Percentiles rank a stretch among this genome's conserved stretches.
These are phyloP conservation scores for Leptopilina drosophilae DNA, from an alignment of 2,888 invertebrate genomes.

Conservation along the genomic window DNA sequence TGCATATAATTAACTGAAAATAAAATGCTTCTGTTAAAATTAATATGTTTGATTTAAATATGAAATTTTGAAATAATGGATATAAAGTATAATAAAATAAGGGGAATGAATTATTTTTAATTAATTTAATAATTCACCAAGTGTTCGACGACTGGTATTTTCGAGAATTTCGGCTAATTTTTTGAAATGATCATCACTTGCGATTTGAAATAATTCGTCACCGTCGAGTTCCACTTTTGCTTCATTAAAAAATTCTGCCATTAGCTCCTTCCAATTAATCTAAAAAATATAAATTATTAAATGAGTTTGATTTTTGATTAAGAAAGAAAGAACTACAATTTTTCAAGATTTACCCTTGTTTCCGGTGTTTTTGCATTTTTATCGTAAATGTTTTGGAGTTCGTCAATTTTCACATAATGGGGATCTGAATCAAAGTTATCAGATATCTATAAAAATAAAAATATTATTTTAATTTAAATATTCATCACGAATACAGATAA, in stretches of 20 bases:
- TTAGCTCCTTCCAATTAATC: not conserved
- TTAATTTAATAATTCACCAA: not conserved
- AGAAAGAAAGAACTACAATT: not conserved
- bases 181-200: not conserved
- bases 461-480: too few relatives aligned
- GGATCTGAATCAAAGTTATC: not conserved
- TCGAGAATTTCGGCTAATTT: not conserved
- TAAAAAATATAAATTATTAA: not conserved
- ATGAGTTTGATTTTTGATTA: not conserved
- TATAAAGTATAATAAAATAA: too few relatives aligned
- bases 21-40: not conserved
- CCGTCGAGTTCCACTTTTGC: not conserved
- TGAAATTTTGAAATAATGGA: not conserved
- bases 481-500: too few relatives aligned
- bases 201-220: not conserved
- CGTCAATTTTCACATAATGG: not conserved
- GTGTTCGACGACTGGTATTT: not conserved
- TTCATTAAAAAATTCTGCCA: not conserved
- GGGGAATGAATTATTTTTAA: too few relatives aligned
- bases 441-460: not conserved
- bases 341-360: not conserved
- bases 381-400: not conserved
- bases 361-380: not conserved
- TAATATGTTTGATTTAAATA: not conserved
- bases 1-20: slow-evolving; percentile 5